These are phyloP conservation scores for Arvicanthis niloticus DNA, from an alignment of 2,113 vertebrate species.

Conservation along the genomic window DNA sequence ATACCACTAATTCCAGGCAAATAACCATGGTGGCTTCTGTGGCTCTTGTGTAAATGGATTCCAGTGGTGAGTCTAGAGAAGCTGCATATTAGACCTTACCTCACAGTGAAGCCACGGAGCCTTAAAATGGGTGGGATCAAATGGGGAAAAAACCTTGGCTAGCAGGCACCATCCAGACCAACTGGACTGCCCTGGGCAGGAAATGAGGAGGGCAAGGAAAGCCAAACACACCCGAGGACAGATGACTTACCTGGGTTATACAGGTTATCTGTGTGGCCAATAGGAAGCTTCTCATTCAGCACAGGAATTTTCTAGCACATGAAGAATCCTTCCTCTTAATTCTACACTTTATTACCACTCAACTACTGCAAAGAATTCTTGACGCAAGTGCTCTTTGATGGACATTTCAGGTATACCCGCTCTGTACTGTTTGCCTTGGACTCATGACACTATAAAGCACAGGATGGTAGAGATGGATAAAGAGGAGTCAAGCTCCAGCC, in stretches of 20 bases:
- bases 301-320: conserved; percentile 17
- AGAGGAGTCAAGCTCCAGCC: not conserved
- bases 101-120: not conserved
- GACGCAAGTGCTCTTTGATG: not conserved
- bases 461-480: not conserved
- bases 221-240: not conserved
- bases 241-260: not conserved
- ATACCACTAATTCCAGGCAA: not conserved
- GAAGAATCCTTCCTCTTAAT: conserved; percentile 20
- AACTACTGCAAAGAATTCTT: not conserved
- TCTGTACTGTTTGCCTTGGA: not conserved
- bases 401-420: not conserved
- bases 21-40: accelerated
- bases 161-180: not conserved
- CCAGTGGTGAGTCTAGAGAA: too few species aligned
- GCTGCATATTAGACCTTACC: not conserved
- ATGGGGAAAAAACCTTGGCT: not conserved
- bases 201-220: not conserved
- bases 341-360: not conserved
- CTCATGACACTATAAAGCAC: not conserved
- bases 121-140: not conserved
- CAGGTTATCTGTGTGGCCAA: not conserved
- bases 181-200: not conserved
- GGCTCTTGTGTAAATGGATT: not conserved
- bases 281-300: not conserved